A percentile compares a stretch with the other conserved stretches of the same genome.
Conservation (phyloP, 2,797 vertebrate genomes). For the Cephalopachus bancanus region DNA sequence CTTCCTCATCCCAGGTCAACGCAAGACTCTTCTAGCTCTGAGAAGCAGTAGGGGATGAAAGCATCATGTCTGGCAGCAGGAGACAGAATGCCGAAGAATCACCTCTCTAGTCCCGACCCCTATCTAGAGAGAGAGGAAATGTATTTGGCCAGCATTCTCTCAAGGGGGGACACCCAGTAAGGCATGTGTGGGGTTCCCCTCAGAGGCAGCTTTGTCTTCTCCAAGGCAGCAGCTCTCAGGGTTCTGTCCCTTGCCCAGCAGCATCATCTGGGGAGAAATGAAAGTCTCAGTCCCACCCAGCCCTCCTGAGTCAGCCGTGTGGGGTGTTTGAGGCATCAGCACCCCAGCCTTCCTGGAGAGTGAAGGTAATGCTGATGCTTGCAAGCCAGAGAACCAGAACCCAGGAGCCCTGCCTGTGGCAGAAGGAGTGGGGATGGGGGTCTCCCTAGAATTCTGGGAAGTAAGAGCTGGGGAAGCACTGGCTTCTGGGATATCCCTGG, state of each 20-base stretch:
- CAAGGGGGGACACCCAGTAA: fast-evolving
- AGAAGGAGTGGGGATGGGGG: neutral
- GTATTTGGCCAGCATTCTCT: neutral
- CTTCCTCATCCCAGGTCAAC: neutral
- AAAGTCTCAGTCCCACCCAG: neutral
- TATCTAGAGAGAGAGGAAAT: neutral
- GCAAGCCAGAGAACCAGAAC: neutral
- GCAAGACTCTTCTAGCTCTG: neutral
- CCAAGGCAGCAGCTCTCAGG: neutral
- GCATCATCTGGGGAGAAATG: neutral
- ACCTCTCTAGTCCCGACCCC: neutral
- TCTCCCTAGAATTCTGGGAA: neutral
- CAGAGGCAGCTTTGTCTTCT: neutral
- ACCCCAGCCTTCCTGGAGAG: neutral
- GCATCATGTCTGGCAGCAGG: neutral
- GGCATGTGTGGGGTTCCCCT: fast-evolving
- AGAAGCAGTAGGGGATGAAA: neutral
- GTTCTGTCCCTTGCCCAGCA: neutral
- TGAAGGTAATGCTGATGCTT: too few species aligned
- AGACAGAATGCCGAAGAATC: neutral
- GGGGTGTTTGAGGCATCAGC: neutral
- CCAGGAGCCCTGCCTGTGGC: neutral
- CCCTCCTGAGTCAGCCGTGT: neutral
- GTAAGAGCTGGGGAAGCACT: neutral
- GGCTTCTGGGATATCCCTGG: neutral